A percentile compares a stretch with the other conserved stretches of the same genome.
Evolutionary conservation across 2,888 invertebrate species (phyloP).

Genomic region (Abrostola triplasia): DNA sequence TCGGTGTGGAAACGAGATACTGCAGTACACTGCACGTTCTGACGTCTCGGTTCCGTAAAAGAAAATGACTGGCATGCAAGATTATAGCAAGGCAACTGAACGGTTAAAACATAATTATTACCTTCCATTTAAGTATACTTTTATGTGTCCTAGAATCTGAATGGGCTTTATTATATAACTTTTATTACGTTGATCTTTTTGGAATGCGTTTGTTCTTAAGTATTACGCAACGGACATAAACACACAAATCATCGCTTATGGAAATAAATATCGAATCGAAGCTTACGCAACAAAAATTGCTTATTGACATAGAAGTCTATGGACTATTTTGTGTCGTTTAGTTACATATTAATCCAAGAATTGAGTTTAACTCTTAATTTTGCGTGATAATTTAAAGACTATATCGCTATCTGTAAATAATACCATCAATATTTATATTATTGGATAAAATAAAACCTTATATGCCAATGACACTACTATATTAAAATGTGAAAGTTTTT

Average conservation of each 20-base stretch:
- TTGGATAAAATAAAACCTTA: slow-evolving; percentile 39
- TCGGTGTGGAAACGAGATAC: too few relatives aligned
- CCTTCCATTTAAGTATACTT: slow-evolving; percentile 31
- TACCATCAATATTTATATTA: slow-evolving; percentile 30
- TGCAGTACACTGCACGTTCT: too few relatives aligned
- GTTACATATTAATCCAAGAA: slow-evolving; percentile 28
- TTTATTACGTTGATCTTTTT: slow-evolving; percentile 46
- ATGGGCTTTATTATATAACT: slow-evolving; percentile 48
- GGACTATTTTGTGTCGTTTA: slow-evolving; percentile 46
- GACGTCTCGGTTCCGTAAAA: too few relatives aligned
- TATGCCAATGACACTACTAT: slow-evolving; percentile 34
- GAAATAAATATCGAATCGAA: slow-evolving; percentile 65
- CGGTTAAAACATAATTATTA: slow-evolving; percentile 24
- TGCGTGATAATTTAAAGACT: slow-evolving; percentile 22
- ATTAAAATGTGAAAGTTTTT: slow-evolving; percentile 58
- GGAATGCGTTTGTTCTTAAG: slow-evolving; percentile 53
- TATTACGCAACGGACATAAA: slow-evolving; percentile 55
- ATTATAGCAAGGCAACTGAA: neutral
- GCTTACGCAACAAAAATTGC: slow-evolving; percentile 62
- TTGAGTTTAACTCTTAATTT: slow-evolving; percentile 16
- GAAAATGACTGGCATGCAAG: too few relatives aligned
- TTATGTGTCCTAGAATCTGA: slow-evolving; percentile 49
- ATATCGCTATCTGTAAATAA: slow-evolving; percentile 3
- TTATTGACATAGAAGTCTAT: slow-evolving; percentile 52
- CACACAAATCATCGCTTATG: slow-evolving; percentile 65